Conservation (phyloP, 2,113 vertebrate species). For the Eonycteris spelaea region DNA sequence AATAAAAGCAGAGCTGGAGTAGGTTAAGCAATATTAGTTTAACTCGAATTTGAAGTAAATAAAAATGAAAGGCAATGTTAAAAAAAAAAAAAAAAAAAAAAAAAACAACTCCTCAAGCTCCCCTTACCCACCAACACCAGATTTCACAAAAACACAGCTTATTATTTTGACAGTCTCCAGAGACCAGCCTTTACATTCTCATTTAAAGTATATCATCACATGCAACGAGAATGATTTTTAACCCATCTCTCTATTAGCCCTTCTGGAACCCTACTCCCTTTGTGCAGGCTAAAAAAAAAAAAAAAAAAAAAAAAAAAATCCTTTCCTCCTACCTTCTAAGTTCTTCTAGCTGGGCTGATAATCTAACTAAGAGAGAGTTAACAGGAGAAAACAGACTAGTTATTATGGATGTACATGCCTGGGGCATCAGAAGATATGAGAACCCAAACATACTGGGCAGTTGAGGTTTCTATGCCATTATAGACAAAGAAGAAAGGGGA, state of each 20-base stretch:
- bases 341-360: background rate
- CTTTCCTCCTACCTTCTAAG: no score
- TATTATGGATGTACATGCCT: background rate
- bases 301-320: no score
- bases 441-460: background rate
- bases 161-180: background rate
- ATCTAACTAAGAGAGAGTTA: background rate
- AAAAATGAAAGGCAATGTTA: background rate
- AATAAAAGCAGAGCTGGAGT: background rate
- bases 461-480: background rate
- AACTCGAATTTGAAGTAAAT: constrained; percentile 35
- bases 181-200: background rate
- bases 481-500: background rate
- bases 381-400: background rate
- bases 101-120: background rate
- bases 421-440: background rate
- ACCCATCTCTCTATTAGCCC: background rate
- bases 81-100: no score
- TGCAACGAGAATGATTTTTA: background rate
- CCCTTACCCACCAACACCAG: background rate
- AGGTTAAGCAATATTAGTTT: constrained; percentile 25
- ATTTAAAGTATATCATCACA: background rate
- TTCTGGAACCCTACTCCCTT: background rate
- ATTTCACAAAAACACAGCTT: background rate
- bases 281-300: no score